A percentile compares a stretch with the other conserved stretches of the same genome.
These are phyloP conservation scores for Caenorhabditis zanzibari DNA, from an alignment of 2,888 invertebrate genomes.

Conservation along the genomic window DNA sequence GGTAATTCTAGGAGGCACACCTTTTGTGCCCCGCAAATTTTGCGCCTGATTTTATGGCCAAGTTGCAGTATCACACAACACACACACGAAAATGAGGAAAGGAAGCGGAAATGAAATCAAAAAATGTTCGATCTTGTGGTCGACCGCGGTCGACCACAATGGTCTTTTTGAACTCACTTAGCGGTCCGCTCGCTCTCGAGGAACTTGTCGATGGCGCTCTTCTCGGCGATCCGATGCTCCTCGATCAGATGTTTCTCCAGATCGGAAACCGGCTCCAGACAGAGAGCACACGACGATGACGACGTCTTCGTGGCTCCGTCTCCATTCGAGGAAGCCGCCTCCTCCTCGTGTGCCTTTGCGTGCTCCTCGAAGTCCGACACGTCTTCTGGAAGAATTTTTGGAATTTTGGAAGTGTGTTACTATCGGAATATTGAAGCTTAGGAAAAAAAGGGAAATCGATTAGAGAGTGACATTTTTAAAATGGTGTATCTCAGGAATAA, in stretches of 20 bases:
- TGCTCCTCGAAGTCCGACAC: conserved; percentile 72
- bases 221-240: conserved; percentile 77
- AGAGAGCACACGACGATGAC: conserved; percentile 72
- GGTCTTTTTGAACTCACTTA: conserved; percentile 20
- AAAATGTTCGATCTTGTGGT: too few relatives aligned
- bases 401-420: neutral
- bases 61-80: too few relatives aligned
- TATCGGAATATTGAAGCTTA: too few relatives aligned
- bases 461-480: too few relatives aligned
- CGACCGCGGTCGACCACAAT: too few relatives aligned
- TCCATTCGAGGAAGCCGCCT: conserved; percentile 18
- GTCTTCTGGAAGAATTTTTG: conserved; percentile 69
- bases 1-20: conserved; percentile 8
- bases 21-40: conserved; percentile 1
- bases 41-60: conserved; percentile 18
- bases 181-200: conserved; percentile 60
- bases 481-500: too few relatives aligned
- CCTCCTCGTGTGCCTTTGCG: conserved; percentile 72
- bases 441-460: neutral
- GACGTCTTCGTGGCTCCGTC: conserved; percentile 32
- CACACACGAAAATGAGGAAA: too few relatives aligned
- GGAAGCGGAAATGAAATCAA: too few relatives aligned
- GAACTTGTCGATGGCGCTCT: conserved; percentile 74
- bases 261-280: conserved; percentile 65
- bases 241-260: conserved; percentile 71